A percentile compares a stretch with the other conserved stretches of the same genome.
Evolutionary conservation across 2,113 vertebrate species (phyloP).

Genomic region (Phocoena sinus): DNA sequence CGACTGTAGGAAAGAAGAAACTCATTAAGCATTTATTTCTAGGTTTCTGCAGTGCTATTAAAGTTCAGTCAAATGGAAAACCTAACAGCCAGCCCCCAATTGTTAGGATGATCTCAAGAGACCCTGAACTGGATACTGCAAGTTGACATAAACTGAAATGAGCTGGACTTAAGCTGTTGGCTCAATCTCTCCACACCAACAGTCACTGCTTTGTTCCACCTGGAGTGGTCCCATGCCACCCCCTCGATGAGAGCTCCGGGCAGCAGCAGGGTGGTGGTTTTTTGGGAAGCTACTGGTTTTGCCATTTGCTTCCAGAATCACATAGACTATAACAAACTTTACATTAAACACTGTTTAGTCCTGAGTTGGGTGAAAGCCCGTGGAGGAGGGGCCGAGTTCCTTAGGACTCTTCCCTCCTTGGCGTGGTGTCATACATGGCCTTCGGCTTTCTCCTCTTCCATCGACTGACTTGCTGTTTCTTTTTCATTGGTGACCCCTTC

Average conservation of each 20-base stretch:
- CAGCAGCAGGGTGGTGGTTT: constrained; percentile 55
- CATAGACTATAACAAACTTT: constrained; percentile 80
- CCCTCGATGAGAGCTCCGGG: background rate
- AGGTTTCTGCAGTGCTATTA: constrained; percentile 25
- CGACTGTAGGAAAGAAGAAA: background rate
- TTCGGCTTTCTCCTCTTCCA: constrained; percentile 62
- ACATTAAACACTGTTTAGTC: constrained; percentile 80
- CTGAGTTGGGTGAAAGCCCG: constrained; percentile 78
- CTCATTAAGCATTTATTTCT: background rate
- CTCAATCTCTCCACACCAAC: constrained; percentile 47
- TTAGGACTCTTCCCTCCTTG: constrained; percentile 60
- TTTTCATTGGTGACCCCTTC: constrained; percentile 52
- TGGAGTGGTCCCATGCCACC: constrained; percentile 70
- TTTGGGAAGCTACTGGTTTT: constrained; percentile 67
- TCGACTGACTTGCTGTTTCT: background rate
- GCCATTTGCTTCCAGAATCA: constrained; percentile 80
- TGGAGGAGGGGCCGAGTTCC: constrained; percentile 53
- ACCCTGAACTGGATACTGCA: background rate
- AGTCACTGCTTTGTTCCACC: constrained; percentile 57
- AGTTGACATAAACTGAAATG: constrained; percentile 38
- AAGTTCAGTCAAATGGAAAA: constrained; percentile 35
- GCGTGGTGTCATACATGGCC: constrained; percentile 77
- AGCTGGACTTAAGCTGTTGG: constrained; percentile 29
- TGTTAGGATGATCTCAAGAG: background rate
- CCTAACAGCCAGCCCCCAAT: constrained; percentile 18